These are phyloP conservation scores for Nannoperca obscura DNA, from an alignment of 2,797 vertebrate species.

Conservation along the genomic window DNA sequence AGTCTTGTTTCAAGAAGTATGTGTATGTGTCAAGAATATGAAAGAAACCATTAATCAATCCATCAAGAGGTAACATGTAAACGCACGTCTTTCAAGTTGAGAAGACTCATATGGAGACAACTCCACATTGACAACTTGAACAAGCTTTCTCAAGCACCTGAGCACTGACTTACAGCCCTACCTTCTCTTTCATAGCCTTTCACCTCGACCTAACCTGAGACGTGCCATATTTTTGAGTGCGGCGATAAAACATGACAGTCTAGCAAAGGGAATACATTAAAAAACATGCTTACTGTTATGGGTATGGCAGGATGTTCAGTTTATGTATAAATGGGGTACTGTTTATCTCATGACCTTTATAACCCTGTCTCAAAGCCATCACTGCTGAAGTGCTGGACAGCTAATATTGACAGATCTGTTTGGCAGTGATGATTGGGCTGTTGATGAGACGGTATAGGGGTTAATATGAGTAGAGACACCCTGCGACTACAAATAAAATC, in stretches of 20 bases:
- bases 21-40: not conserved
- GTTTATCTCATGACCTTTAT: constrained; percentile 49
- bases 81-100: not conserved
- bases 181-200: constrained; percentile 18
- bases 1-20: not conserved
- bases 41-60: constrained; percentile 7
- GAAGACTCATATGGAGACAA: not conserved
- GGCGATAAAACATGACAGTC: constrained; percentile 58
- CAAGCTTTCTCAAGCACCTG: not conserved
- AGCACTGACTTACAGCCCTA: constrained; percentile 1
- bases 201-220: constrained; percentile 30
- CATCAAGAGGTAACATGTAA: not conserved
- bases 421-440: constrained; percentile 47
- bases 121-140: not conserved
- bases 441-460: constrained; percentile 39
- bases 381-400: constrained; percentile 35
- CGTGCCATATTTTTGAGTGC: constrained; percentile 26
- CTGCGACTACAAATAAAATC: constrained; percentile 12
- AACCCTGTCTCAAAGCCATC: constrained; percentile 43
- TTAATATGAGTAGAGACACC: constrained; percentile 23
- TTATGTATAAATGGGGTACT: constrained; percentile 34
- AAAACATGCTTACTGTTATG: constrained; percentile 64
- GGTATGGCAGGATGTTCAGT: constrained; percentile 36
- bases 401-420: constrained; percentile 65
- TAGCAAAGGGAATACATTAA: constrained; percentile 53